Conservation (phyloP, 2,797 vertebrate species). For the Cryptoblepharus egeriae region DNA sequence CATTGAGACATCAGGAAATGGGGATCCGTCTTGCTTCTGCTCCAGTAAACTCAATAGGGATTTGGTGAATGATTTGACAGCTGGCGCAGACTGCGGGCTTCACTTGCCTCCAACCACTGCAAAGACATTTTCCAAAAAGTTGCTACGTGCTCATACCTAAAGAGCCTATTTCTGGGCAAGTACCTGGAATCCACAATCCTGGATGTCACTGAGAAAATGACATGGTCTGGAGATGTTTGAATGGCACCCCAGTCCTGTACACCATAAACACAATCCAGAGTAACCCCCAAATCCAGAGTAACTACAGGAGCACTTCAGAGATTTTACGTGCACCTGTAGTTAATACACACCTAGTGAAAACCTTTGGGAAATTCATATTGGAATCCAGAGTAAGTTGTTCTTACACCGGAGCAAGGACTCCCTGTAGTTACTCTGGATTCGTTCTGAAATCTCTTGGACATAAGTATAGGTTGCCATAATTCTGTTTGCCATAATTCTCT, state of each 20-base stretch:
- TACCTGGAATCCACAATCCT: constrained; percentile 35
- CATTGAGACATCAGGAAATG: not conserved
- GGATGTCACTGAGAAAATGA: constrained; percentile 28
- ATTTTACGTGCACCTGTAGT: no score
- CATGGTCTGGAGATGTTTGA: constrained; percentile 42
- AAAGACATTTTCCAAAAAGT: constrained; percentile 28
- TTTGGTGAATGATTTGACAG: constrained; percentile 28
- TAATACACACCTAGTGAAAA: no score
- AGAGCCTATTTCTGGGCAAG: constrained; percentile 30
- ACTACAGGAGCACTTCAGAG: no score
- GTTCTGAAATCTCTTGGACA: not conserved
- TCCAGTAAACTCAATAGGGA: not conserved
- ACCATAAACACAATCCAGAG: not conserved
- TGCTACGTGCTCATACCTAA: constrained; percentile 34
- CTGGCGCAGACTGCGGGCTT: not conserved
- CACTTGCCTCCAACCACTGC: constrained; percentile 45
- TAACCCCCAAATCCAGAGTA: no score
- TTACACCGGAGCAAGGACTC: no score
- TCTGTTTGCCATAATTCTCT: no score
- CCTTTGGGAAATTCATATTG: no score
- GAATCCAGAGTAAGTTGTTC: no score
- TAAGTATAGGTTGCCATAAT: no score
- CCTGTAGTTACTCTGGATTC: no score
- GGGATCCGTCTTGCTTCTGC: not conserved
- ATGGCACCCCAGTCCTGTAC: not conserved